Evolutionary conservation across 2,113 vertebrate genomes (phyloP).

Genomic region (Oophaga pumilio): DNA sequence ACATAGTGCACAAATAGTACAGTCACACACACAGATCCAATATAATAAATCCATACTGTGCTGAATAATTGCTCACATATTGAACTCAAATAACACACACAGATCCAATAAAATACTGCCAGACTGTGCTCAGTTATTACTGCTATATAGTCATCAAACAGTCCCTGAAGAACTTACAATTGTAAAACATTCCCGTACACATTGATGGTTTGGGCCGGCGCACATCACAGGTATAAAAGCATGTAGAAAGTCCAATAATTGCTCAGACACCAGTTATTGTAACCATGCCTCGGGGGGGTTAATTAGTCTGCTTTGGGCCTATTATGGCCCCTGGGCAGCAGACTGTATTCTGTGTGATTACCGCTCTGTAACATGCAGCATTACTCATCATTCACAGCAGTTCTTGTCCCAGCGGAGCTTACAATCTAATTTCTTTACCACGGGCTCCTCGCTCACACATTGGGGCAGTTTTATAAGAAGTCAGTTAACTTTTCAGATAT

Average conservation of each 20-base stretch:
- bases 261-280: background rate
- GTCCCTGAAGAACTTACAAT: background rate
- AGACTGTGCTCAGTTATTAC: no score
- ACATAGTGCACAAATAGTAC: no score
- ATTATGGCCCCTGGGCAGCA: background rate
- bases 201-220: background rate
- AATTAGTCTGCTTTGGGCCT: background rate
- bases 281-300: background rate
- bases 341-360: background rate
- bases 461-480: constrained; percentile 8
- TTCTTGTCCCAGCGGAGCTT: constrained; percentile 1
- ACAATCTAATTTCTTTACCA: constrained; percentile 3
- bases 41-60: no score
- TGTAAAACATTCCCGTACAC: background rate
- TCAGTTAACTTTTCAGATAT: background rate
- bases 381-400: background rate
- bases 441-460: background rate
- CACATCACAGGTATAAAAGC: background rate
- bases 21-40: no score
- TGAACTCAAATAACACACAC: no score
- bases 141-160: no score
- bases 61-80: no score
- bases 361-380: background rate
- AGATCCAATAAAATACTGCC: no score
- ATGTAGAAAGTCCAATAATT: background rate